Conservation (phyloP, 2,888 invertebrate species). For the Salticus scenicus region DNA sequence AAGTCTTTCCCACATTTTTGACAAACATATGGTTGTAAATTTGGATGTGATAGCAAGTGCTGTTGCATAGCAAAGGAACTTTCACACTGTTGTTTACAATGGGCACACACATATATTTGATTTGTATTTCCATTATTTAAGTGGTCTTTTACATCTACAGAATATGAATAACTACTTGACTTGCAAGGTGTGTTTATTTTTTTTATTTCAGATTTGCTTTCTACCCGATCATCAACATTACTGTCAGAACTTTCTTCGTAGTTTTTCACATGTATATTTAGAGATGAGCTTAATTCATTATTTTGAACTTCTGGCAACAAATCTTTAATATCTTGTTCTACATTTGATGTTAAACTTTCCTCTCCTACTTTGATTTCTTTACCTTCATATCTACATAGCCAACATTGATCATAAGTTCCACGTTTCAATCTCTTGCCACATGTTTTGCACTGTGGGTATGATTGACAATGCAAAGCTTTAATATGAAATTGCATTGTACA, state of each 20-base stretch:
- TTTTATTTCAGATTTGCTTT: background rate
- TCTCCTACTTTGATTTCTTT: slow-evolving; percentile 29
- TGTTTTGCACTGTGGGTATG: slow-evolving; percentile 49
- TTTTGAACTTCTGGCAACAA: slow-evolving; percentile 12
- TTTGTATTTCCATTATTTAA: background rate
- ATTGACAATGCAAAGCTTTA: slow-evolving; percentile 55
- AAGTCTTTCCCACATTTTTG: slow-evolving; percentile 64
- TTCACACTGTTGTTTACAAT: slow-evolving; percentile 28
- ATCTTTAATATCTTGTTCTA: background rate
- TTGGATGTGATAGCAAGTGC: slow-evolving; percentile 42
- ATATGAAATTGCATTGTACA: slow-evolving; percentile 59
- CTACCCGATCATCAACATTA: background rate
- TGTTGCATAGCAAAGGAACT: slow-evolving; percentile 31
- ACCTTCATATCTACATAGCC: slow-evolving; percentile 58
- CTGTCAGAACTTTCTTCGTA: background rate
- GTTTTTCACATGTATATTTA: background rate
- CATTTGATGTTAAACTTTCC: background rate
- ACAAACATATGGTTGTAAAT: slow-evolving; percentile 53
- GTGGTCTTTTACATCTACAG: background rate
- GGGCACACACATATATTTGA: slow-evolving; percentile 21
- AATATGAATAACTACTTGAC: background rate
- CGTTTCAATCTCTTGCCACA: slow-evolving; percentile 58
- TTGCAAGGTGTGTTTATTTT: background rate
- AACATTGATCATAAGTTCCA: slow-evolving; percentile 44
- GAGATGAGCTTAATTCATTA: background rate